Conservation (phyloP, 92 coral and sea anemone genomes). For the Pocillopora grandis region DNA sequence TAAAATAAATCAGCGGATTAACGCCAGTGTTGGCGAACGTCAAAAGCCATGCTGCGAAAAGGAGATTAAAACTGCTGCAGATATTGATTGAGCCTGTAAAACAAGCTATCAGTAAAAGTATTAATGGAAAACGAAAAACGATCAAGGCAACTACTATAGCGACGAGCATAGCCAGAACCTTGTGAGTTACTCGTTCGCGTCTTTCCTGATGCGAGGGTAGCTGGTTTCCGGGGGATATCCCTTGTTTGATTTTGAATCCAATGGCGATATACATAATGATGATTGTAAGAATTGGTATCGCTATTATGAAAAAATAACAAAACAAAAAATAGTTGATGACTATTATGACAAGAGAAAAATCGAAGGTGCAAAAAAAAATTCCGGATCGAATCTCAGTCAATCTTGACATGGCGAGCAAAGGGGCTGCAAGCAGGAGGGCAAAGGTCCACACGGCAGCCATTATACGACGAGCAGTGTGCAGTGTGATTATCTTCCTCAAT, state of each 20-base stretch:
- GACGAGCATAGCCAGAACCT: slow-evolving; percentile 57
- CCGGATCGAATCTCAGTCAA: slow-evolving; percentile 4
- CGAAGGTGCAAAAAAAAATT: slow-evolving; percentile 22
- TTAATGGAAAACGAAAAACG: slow-evolving; percentile 67
- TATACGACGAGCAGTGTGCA: slow-evolving; percentile 23
- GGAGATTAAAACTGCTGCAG: not conserved
- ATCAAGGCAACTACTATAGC: slow-evolving; percentile 56
- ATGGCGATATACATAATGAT: slow-evolving; percentile 63
- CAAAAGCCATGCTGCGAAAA: slow-evolving; percentile 36
- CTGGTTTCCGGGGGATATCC: slow-evolving; percentile 63
- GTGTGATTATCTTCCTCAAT: slow-evolving; percentile 38
- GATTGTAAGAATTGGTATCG: slow-evolving; percentile 47
- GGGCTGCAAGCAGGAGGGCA: slow-evolving; percentile 46
- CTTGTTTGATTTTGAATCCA: slow-evolving; percentile 56
- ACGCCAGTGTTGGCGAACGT: slow-evolving; percentile 41
- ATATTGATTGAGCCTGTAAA: not conserved
- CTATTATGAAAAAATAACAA: slow-evolving; percentile 34
- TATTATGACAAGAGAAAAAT: not conserved
- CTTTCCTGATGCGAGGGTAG: slow-evolving; percentile 52
- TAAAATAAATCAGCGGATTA: slow-evolving; percentile 59
- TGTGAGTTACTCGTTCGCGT: slow-evolving; percentile 56
- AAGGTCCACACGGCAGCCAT: slow-evolving; percentile 50
- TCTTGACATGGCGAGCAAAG: slow-evolving; percentile 41
- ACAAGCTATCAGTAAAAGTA: slow-evolving; percentile 10
- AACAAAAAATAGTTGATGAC: slow-evolving; percentile 32